Evolutionary conservation across 35 echinoderm and acorn worm genomes (phyloP), one percentile per base, ranked within the genome.

Genomic region (Lytechinus variegatus): DNA sequence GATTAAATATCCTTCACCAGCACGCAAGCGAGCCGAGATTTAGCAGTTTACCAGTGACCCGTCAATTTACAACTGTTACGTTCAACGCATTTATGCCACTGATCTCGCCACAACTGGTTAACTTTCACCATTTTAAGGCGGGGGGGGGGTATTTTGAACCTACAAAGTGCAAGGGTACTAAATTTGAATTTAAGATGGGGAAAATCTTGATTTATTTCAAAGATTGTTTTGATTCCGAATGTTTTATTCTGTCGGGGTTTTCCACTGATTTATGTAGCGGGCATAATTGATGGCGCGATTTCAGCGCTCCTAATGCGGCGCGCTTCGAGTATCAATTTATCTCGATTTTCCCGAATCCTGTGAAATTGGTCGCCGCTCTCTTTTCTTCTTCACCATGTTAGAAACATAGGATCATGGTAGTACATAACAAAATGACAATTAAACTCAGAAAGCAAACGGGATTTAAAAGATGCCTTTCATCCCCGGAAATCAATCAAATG

Each of bases 121-220:
- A 90, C 88, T 90, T 54, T 90, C 52, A 28, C 19, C 66, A 24
- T 79, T 79, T 79, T 79, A 79, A 24, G 21, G 2, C 33, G 33
- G 33, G 33, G 33, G 33, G 33, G 88, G 88, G 52, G 88, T 52
- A 52, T 90, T 90, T 90, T 90, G 88, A 90, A 90, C 88, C 88
- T 54, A 33, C 88, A 90, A 90, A 90, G 88, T 90, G 88, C 88
- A 90, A 44, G 88, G 9, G 88, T 90, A 44, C 88, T 90, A 52
- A 90, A 90, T 90, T 54, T 90, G 88, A 90, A 90, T 90, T 90
- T 90, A 90, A 90, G 52, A 90, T 90, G 28, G 29, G 29, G 29
- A 90, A 90, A 90, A 90, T 90, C 88, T 90, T 90, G 88, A 90
- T 90, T 90, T 90, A 90, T 90, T 54, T 90, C 88, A 90, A 90